Conservation (phyloP, 2,113 vertebrate species). For the Petrocephalus microphthalmus region DNA sequence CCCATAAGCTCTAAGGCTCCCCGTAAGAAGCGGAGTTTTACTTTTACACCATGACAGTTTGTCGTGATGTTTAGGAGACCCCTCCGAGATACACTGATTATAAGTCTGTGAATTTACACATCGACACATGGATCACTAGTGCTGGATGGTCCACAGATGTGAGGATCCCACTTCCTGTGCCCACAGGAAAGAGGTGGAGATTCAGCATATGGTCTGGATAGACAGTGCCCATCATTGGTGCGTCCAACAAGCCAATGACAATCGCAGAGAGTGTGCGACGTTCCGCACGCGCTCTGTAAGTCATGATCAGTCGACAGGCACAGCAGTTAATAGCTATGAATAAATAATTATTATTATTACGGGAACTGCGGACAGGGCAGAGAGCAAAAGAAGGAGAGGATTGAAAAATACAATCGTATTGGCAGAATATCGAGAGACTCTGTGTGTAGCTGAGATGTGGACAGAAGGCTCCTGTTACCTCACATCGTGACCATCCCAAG, state of each 20-base stretch:
- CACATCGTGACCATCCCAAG: not conserved
- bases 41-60: not conserved
- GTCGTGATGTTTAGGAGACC: not conserved
- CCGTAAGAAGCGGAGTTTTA: not conserved
- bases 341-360: not conserved
- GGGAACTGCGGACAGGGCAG: not conserved
- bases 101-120: not conserved
- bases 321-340: not conserved
- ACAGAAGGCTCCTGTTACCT: not conserved
- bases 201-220: not conserved
- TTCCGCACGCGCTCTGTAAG: not conserved
- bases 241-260: not conserved
- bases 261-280: not conserved
- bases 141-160: not conserved
- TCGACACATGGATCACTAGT: not conserved
- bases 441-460: not conserved
- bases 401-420: not conserved
- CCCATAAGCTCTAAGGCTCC: not conserved
- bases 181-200: not conserved
- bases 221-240: not conserved
- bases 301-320: not conserved
- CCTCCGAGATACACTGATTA: not conserved
- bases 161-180: not conserved
- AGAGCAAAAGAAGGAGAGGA: not conserved
- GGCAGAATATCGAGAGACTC: not conserved